phyloP scores from a whole-genome alignment of 92 coral and sea anemone genomes.

The Porites lobata region DNA sequence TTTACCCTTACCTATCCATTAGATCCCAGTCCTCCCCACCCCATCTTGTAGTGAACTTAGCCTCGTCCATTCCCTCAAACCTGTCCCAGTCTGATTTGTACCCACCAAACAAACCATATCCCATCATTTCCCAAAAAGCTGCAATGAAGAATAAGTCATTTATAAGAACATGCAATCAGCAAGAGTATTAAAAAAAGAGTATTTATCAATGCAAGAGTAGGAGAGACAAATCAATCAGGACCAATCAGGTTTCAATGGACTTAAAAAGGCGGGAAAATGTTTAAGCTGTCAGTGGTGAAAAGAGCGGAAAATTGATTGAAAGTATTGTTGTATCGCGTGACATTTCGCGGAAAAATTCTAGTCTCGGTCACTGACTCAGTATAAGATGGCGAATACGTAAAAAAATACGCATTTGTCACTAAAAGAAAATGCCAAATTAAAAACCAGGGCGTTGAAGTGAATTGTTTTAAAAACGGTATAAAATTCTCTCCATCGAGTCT shows the following conservation, averaged over 20 bases:
- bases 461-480: too few species aligned
- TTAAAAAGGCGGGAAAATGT: not conserved
- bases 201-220: too few species aligned
- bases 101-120: constrained; percentile 74
- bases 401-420: too few species aligned
- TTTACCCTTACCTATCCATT: constrained; percentile 67
- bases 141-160: not conserved
- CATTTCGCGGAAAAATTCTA: not conserved
- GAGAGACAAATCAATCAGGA: too few species aligned
- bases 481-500: too few species aligned
- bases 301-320: not conserved
- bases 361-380: too few species aligned
- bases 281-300: not conserved
- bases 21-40: constrained; percentile 87
- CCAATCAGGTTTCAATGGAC: too few species aligned
- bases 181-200: too few species aligned
- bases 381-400: too few species aligned
- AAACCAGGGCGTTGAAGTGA: too few species aligned
- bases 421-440: too few species aligned
- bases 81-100: constrained; percentile 85
- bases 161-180: not conserved
- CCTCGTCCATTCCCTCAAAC: constrained; percentile 77
- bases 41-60: constrained; percentile 73
- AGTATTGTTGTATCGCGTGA: not conserved
- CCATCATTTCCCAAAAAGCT: constrained; percentile 60